A percentile compares a stretch with the other conserved stretches of the same genome.
phyloP scores from a whole-genome alignment of 2,113 vertebrate species.

The Larimichthys crocea region DNA sequence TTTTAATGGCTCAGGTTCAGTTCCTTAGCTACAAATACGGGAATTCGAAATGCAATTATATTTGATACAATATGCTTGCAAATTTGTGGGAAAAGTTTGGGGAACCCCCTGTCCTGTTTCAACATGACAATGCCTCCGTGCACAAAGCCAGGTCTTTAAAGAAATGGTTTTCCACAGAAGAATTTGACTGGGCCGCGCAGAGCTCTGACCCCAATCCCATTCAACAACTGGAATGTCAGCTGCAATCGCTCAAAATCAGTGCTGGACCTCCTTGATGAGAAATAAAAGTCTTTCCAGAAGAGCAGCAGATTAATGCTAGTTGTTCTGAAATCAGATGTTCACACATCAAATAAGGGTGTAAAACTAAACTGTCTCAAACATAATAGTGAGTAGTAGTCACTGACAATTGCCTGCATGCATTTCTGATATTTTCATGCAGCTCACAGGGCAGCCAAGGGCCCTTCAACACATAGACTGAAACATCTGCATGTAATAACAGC shows the following conservation, averaged over 20 bases:
- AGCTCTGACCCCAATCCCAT: neutral
- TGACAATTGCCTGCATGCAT: neutral
- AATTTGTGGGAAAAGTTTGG: neutral
- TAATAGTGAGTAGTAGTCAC: too few relatives aligned
- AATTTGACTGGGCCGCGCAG: neutral
- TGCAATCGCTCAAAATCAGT: neutral
- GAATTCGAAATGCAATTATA: neutral
- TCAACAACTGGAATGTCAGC: neutral
- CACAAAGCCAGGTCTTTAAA: neutral
- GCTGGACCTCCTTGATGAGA: neutral
- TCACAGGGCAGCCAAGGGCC: neutral
- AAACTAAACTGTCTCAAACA: too few relatives aligned
- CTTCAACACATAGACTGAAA: constrained; percentile 9
- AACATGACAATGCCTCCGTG: neutral
- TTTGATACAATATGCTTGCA: neutral
- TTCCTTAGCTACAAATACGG: neutral
- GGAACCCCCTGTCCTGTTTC: neutral
- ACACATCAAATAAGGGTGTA: neutral
- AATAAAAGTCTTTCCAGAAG: neutral
- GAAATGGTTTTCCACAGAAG: neutral
- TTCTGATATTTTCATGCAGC: neutral
- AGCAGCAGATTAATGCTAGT: neutral
- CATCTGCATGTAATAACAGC: constrained; percentile 40
- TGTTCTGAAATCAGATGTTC: neutral
- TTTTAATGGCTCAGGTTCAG: neutral